Evolutionary conservation across 2,888 invertebrate species (phyloP).

Genomic region (Agrotis ipsilon): DNA sequence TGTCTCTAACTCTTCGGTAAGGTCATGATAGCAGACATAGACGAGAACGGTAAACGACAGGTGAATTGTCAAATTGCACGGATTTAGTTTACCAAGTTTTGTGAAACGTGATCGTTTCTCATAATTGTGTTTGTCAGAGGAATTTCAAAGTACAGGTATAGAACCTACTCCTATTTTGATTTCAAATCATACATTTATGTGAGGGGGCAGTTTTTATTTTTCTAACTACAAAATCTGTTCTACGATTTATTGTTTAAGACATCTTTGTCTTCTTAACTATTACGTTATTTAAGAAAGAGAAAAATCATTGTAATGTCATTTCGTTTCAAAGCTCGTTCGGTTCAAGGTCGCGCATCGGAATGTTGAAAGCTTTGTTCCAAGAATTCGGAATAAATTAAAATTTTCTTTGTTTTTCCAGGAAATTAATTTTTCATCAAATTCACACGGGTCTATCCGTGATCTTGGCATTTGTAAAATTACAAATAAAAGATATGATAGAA

Average conservation of each 20-base stretch:
- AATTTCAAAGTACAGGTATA: slow-evolving; percentile 11
- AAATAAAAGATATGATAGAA: too few species aligned
- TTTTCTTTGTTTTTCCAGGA: neutral
- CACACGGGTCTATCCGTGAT: neutral
- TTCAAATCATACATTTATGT: neutral
- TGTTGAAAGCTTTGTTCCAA: neutral
- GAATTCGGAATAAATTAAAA: neutral
- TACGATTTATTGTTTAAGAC: neutral
- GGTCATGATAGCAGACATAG: slow-evolving; percentile 39
- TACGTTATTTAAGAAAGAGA: neutral
- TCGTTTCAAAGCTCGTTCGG: neutral
- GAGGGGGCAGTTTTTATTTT: neutral
- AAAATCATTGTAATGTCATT: neutral
- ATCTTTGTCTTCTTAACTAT: too few species aligned
- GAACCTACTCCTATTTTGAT: neutral
- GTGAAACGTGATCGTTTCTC: slow-evolving; percentile 68
- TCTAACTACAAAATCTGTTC: neutral
- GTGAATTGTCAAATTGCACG: slow-evolving; percentile 68
- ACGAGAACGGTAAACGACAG: slow-evolving; percentile 65
- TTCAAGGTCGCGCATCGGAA: slow-evolving; percentile 2
- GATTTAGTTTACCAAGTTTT: slow-evolving; percentile 72
- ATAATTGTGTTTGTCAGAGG: slow-evolving; percentile 62
- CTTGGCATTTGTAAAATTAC: too few species aligned
- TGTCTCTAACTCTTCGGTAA: slow-evolving; percentile 34
- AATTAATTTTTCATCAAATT: slow-evolving; percentile 6